Percentiles rank a stretch among this genome's conserved stretches.
These are phyloP conservation scores for Penaeus monodon DNA, from an alignment of 2,888 invertebrate genomes.

Conservation along the genomic window DNA sequence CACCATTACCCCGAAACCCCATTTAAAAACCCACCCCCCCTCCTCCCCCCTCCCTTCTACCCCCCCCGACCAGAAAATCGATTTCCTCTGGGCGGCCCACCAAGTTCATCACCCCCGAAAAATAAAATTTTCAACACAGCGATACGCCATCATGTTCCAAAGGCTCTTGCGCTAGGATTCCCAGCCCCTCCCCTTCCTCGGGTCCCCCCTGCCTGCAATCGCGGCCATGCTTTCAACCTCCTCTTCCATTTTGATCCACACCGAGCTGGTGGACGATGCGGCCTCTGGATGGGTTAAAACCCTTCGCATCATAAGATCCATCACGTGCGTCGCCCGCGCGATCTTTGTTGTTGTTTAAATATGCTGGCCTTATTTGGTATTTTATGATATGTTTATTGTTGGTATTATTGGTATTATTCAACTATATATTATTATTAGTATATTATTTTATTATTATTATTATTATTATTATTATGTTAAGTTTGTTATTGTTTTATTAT, in stretches of 20 bases:
- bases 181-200: constrained; percentile 75
- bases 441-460: too few relatives aligned
- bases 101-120: constrained; percentile 68
- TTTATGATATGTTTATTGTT: too few relatives aligned
- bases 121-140: constrained; percentile 89
- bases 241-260: constrained; percentile 96
- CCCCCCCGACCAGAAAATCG: constrained; percentile 75
- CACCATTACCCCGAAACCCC: too few relatives aligned
- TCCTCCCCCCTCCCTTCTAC: too few relatives aligned
- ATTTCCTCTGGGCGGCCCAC: constrained; percentile 69
- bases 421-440: too few relatives aligned
- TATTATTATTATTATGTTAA: too few relatives aligned
- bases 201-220: constrained; percentile 83
- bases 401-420: too few relatives aligned
- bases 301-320: constrained; percentile 91
- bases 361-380: too few relatives aligned
- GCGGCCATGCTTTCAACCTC: constrained; percentile 85
- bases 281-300: constrained; percentile 87
- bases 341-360: too few relatives aligned
- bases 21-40: too few relatives aligned
- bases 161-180: constrained; percentile 65
- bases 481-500: too few relatives aligned
- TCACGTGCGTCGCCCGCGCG: constrained; percentile 74
- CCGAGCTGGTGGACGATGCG: constrained; percentile 84
- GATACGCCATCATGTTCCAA: constrained; percentile 84